Conservation (phyloP, 1,140 invertebrate genomes). For the Lysiphlebus fabarum region DNA sequence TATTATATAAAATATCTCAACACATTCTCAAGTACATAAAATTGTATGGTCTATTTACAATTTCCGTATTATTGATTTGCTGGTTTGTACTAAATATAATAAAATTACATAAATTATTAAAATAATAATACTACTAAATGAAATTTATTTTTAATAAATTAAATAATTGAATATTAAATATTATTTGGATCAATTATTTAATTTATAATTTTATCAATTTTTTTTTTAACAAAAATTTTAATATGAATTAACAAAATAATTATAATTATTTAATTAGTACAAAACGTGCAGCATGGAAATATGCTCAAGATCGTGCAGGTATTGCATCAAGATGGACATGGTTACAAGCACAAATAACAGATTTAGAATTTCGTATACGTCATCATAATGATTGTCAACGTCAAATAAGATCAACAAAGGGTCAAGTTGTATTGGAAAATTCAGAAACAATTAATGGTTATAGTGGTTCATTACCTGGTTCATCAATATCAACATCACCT, state of each 20-base stretch:
- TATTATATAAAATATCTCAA: too few species aligned
- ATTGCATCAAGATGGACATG: conserved; percentile 87
- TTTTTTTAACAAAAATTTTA: conserved; percentile 6
- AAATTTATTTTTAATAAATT: too few species aligned
- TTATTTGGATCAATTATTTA: too few species aligned
- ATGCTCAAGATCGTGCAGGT: conserved; percentile 73
- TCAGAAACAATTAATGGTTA: conserved; percentile 60
- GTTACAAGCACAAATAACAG: conserved; percentile 86
- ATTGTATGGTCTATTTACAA: too few species aligned
- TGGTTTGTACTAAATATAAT: too few species aligned
- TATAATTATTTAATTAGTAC: conserved; percentile 60
- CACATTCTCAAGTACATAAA: too few species aligned
- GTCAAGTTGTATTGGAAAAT: conserved; percentile 54
- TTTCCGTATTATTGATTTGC: too few species aligned
- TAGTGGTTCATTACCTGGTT: conserved; percentile 62
- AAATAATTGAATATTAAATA: too few species aligned
- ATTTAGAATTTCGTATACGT: conserved; percentile 87
- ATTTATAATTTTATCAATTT: too few species aligned
- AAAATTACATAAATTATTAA: too few species aligned
- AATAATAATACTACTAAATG: too few species aligned
- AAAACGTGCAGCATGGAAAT: conserved; percentile 81
- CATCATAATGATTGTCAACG: conserved; percentile 81
- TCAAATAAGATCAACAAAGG: conserved; percentile 62
- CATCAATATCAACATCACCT: conserved; percentile 40
- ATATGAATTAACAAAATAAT: conserved; percentile 17